These are phyloP conservation scores for Zelostemma sp. DNA, from an alignment of 1,140 invertebrate genomes.

Conservation along the genomic window DNA sequence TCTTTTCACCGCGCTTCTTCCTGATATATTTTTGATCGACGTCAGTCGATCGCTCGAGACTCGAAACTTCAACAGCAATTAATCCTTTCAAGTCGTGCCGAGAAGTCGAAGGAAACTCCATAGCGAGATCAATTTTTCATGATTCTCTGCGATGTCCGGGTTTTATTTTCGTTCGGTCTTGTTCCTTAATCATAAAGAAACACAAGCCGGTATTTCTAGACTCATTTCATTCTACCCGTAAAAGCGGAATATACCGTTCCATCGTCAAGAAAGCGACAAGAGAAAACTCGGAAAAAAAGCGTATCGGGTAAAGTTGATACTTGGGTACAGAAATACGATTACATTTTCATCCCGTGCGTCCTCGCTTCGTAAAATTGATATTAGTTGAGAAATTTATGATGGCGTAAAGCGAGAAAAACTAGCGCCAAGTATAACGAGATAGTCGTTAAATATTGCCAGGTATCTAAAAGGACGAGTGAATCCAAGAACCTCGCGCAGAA, in stretches of 20 bases:
- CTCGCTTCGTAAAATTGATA: conserved; percentile 31
- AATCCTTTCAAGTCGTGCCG: conserved; percentile 20
- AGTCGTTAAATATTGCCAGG: conserved; percentile 28
- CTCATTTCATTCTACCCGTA: conserved; percentile 21
- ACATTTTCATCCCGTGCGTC: conserved; percentile 4
- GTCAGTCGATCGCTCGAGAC: neutral
- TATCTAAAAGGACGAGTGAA: conserved; percentile 10
- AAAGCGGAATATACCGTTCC: conserved; percentile 21
- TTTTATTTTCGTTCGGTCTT: conserved; percentile 35
- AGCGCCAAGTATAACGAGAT: conserved; percentile 28
- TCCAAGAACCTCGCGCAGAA: neutral
- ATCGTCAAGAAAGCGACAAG: conserved; percentile 12
- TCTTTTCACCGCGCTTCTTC: too few species aligned
- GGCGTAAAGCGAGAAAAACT: conserved; percentile 7
- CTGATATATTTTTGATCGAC: neutral
- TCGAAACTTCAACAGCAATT: conserved; percentile 14
- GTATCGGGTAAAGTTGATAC: conserved; percentile 13
- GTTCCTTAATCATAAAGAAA: conserved; percentile 28
- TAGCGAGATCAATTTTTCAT: conserved; percentile 38
- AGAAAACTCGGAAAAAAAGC: conserved; percentile 1
- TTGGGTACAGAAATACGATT: conserved; percentile 14
- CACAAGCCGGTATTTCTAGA: conserved; percentile 23
- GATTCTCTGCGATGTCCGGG: conserved; percentile 13
- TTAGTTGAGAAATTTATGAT: conserved; percentile 29
- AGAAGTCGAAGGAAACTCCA: conserved; percentile 18